Base-by-base conservation (phyloP, 2,797 vertebrate genomes). In the Acipenser oxyrinchus region DNA sequence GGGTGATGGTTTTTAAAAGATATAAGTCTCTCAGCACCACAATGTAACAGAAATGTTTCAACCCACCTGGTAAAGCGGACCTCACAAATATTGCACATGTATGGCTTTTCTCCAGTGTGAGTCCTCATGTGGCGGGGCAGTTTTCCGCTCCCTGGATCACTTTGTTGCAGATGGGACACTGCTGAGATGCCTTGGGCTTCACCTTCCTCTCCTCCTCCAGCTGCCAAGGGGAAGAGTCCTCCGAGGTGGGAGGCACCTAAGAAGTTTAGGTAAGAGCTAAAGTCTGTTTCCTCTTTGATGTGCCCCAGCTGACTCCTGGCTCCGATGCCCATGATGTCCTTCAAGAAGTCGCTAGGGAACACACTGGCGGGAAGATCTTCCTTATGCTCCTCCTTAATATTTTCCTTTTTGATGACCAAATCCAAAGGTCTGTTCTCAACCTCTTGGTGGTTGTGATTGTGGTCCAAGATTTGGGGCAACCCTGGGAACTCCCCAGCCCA, bases 111-210 rank as follows among this genome's bases (percentile, higher is more conserved):
- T 71, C 97, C 97, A 0, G 97, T 98, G 76, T 99, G 97, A 4
- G 97, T 99, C 75, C 96, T 91, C 95, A 99, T 99, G 87, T 99
- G 96, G 65, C 96, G 85, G 0, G 96, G 97, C 71, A 99, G 91
- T 84, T 99, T 99, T 68, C 97, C 97, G 97, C 96, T 48, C 97
- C 97, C 88, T 98, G 97, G 82, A 99, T 99, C 79, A 99, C 89
- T 81, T 99, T 99, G 87, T 98, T 97, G 79, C 97, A 99, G 83
- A 99, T 94, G 3, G 97, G 97, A 70, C 97, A 99, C 81, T 99
- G 96, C 83, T 99, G 96, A 0, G 96, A 97, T 0, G 96, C 95
- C 85, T 99, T 99, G 75, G 96, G 96, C 81, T 98, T 98, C 74
- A 99, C 93, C 84, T 98, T 99, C 74, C 95, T 90, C 80, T 98